Evolutionary conservation across 2,888 invertebrate species (phyloP).

Genomic region (Hyles lineata): DNA sequence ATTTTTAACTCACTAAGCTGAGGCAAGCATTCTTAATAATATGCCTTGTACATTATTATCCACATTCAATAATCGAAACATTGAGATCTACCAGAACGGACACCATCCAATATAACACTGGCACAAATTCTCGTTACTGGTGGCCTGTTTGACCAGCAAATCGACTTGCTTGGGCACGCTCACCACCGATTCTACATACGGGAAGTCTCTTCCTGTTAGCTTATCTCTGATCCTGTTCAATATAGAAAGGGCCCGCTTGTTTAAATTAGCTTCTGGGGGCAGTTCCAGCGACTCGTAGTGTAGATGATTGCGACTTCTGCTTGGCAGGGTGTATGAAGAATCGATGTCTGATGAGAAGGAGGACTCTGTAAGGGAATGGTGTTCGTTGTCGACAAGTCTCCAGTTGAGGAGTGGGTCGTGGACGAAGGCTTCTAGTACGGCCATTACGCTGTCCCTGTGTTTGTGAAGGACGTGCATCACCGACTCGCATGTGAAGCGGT

Average conservation of each 20-base stretch:
- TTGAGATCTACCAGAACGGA: constrained; percentile 87
- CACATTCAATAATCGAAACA: too few species aligned
- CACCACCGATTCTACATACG: constrained; percentile 88
- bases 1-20: too few species aligned
- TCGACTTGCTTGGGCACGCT: constrained; percentile 96
- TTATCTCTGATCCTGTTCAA: constrained; percentile 97
- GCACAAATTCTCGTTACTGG: constrained; percentile 98
- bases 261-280: constrained; percentile 91
- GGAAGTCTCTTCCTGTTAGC: constrained; percentile 96
- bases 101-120: constrained; percentile 99
- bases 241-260: constrained; percentile 96
- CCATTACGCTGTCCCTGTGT: constrained; percentile 99
- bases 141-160: constrained; percentile 96
- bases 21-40: too few species aligned
- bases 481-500: constrained; percentile 97
- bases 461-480: constrained; percentile 97
- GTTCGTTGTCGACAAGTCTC: constrained; percentile 88
- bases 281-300: constrained; percentile 77
- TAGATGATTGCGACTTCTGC: constrained; percentile 67
- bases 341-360: constrained; percentile 75
- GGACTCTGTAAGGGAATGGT: constrained; percentile 70
- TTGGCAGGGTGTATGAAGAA: constrained; percentile 71
- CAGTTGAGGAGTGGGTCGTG: constrained; percentile 99
- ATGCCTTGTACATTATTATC: too few species aligned
- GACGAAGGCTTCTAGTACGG: constrained; percentile 98